phyloP scores from a whole-genome alignment of 1,140 invertebrate species.

The Colletes gigas region DNA sequence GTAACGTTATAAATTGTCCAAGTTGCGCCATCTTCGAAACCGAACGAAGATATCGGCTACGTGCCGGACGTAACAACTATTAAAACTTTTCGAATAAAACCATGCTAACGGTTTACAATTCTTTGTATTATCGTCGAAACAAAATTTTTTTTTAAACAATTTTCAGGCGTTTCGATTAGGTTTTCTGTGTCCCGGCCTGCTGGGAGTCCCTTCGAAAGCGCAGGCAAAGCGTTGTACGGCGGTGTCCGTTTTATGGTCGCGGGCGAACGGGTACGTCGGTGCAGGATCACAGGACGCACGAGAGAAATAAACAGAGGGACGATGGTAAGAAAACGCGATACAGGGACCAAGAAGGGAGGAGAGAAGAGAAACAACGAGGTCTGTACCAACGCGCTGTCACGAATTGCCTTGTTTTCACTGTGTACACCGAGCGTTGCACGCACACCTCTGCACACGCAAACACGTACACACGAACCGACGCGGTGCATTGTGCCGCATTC shows the following conservation, averaged over 20 bases:
- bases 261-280: neutral
- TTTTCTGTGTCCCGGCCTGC: too few relatives aligned
- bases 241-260: conserved; percentile 10
- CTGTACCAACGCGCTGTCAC: conserved; percentile 44
- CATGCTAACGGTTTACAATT: neutral
- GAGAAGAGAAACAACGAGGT: conserved; percentile 28
- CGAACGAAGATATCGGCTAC: neutral
- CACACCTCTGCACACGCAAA: conserved; percentile 32
- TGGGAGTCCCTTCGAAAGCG: too few relatives aligned
- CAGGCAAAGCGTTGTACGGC: neutral
- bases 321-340: neutral
- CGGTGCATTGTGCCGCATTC: conserved; percentile 49
- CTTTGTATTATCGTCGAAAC: neutral
- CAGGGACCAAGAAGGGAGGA: conserved; percentile 8
- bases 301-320: conserved; percentile 6
- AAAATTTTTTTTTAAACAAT: too few relatives aligned
- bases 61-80: neutral
- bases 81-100: conserved; percentile 2
- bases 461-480: conserved; percentile 30
- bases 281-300: conserved; percentile 1
- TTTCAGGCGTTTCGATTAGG: too few relatives aligned
- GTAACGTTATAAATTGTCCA: conserved; percentile 16
- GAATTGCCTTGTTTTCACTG: conserved; percentile 61
- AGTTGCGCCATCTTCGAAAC: conserved; percentile 10
- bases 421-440: conserved; percentile 33